Evolutionary conservation across 2,888 invertebrate species (phyloP).

Genomic region (Lepidocyrtinus sp.): DNA sequence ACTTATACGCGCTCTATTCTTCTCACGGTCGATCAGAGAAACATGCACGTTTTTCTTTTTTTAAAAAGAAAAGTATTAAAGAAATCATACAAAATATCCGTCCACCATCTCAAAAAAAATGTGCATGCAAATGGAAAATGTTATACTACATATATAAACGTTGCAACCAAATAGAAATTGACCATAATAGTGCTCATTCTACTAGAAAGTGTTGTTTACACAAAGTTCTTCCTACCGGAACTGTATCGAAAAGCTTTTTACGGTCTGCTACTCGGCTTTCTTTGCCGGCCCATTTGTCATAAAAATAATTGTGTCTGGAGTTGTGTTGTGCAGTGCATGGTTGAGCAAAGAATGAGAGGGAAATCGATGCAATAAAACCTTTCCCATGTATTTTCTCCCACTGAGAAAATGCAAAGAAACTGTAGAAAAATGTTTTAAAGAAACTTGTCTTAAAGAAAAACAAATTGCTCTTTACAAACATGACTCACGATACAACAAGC

Average conservation of each 20-base stretch:
- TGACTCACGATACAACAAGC: too few relatives aligned
- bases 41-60: slow-evolving; percentile 7
- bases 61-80: too few relatives aligned
- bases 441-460: background rate
- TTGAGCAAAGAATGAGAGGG: background rate
- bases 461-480: too few relatives aligned
- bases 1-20: background rate
- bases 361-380: background rate
- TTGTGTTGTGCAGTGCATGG: background rate
- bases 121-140: too few relatives aligned
- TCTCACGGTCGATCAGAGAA: background rate
- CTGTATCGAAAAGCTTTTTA: background rate
- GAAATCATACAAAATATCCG: background rate
- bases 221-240: background rate
- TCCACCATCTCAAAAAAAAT: slow-evolving; percentile 19
- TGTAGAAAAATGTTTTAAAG: background rate
- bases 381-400: background rate
- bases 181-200: background rate
- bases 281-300: slow-evolving; percentile 4
- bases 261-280: background rate
- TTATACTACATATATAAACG: too few relatives aligned
- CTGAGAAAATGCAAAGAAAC: background rate
- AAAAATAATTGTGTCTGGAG: slow-evolving; percentile 3
- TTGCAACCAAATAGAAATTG: too few relatives aligned
- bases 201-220: slow-evolving; percentile 3